Evolutionary conservation across 2,888 invertebrate species (phyloP), one percentile per base, ranked within the genome.

Genomic region (Mesochorus sp.): DNA sequence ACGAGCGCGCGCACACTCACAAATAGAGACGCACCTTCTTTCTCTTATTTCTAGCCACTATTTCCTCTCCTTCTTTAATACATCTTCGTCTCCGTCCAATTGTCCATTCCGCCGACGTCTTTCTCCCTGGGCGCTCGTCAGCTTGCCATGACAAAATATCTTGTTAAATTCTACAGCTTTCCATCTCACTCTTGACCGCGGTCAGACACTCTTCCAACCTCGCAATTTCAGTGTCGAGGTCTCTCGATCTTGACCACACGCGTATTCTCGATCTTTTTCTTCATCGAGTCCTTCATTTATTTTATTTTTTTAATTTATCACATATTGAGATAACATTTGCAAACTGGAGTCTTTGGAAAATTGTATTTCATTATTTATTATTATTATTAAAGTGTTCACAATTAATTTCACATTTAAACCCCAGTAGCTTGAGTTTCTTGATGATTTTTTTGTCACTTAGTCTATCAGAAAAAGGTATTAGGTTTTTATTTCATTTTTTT

Each of bases 1-100:
- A 68, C 28, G 44, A 28, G 39, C 53, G 26, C 42, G 21, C 47
- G 17, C n/a, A 14, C 44, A 57, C 49, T 31, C 17, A 42, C 62
- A 62, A 67, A 72, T 67, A 62, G 47, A 72, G 73, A 57, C 73
- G 49, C 72, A 62, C 73, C 77, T 77, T 73, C 62, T 49, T 51
- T 57, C 68, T 57, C 34, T n/a, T 71, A 47, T 62, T 49, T 31
- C 51, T 28, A 28, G 31, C 26, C 37, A 31, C 42, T 37, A 14
- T 44, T 34, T 10, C 21, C 44, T 66, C 42, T 28, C 31, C n/a
- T 39, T 31, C 28, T 31, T 49, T 2, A 21, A 31, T 44, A 14
- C 14, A 34, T 47, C 4, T 47, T 47, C 26, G 4, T 42, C 39
- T 57, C 26, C 31, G 26, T 55, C 21, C 3, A n/a, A 14, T 17